Evolutionary conservation across 2,888 invertebrate species (phyloP).

Genomic region (Hartigia nigra): DNA sequence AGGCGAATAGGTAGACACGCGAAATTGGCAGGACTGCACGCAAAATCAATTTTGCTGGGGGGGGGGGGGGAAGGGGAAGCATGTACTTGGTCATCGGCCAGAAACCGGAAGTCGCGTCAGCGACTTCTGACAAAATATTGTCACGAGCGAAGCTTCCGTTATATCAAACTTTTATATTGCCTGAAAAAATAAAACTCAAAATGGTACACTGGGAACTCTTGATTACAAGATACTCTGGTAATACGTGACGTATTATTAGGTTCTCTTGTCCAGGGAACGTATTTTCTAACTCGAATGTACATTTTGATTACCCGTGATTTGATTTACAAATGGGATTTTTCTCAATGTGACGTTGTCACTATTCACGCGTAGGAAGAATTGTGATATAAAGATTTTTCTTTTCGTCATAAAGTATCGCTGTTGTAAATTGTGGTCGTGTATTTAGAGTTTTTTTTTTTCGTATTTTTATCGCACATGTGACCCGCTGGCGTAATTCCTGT

Average conservation of each 20-base stretch:
- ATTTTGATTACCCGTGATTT: background rate
- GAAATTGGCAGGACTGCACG: conserved; percentile 25
- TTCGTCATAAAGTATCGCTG: background rate
- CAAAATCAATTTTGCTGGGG: conserved; percentile 27
- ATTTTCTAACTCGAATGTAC: background rate
- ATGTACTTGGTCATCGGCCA: conserved; percentile 13
- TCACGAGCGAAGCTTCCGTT: too few relatives aligned
- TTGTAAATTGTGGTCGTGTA: background rate
- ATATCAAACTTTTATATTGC: too few relatives aligned
- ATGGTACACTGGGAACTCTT: background rate
- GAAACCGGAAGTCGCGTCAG: conserved; percentile 9
- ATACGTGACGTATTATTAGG: background rate
- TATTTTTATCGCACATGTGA: background rate
- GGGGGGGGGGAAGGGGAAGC: too few relatives aligned
- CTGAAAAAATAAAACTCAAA: too few relatives aligned
- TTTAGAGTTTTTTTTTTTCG: background rate
- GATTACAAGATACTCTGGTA: background rate
- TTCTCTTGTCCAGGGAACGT: background rate
- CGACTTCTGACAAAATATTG: background rate
- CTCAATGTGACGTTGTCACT: background rate
- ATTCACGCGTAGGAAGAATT: background rate
- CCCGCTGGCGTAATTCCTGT: background rate
- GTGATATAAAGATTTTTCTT: background rate
- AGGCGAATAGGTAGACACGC: conserved; percentile 24
- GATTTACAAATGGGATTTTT: background rate